Percentiles rank a stretch among this genome's conserved stretches.
Evolutionary conservation across 2,888 invertebrate genomes (phyloP).

Genomic region (Tribolium freemani): DNA sequence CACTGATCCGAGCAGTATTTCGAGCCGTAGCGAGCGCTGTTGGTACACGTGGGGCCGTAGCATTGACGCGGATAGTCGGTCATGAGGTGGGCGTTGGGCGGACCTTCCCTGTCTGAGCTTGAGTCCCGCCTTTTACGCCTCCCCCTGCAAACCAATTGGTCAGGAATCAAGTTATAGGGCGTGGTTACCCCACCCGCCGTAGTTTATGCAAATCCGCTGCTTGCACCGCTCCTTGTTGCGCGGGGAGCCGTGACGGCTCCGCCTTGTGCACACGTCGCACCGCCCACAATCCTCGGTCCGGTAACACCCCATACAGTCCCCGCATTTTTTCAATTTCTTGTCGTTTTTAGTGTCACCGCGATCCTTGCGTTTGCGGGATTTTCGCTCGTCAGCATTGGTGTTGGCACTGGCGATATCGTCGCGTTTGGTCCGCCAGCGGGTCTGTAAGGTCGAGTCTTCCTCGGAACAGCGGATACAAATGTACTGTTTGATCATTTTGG

Average conservation of each 20-base stretch:
- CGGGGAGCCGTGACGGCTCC: slow-evolving; percentile 58
- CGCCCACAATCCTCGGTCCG: slow-evolving; percentile 79
- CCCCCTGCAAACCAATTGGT: slow-evolving; percentile 45
- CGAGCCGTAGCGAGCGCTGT: slow-evolving; percentile 81
- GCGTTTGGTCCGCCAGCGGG: slow-evolving; percentile 67
- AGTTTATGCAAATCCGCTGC: slow-evolving; percentile 69
- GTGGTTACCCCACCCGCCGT: slow-evolving; percentile 63
- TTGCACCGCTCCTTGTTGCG: slow-evolving; percentile 69
- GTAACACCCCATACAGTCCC: slow-evolving; percentile 82
- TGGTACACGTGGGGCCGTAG: slow-evolving; percentile 89
- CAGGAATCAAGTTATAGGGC: slow-evolving; percentile 53
- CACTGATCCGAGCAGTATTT: slow-evolving; percentile 96
- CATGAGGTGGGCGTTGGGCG: slow-evolving; percentile 71
- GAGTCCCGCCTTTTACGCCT: slow-evolving; percentile 64
- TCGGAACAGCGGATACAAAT: slow-evolving; percentile 89
- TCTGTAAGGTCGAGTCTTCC: slow-evolving; percentile 84
- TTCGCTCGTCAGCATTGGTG: slow-evolving; percentile 57
- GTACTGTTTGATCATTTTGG: slow-evolving; percentile 93
- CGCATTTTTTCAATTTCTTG: slow-evolving; percentile 75
- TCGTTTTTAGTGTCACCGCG: slow-evolving; percentile 64
- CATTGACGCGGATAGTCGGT: slow-evolving; percentile 84
- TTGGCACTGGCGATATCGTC: slow-evolving; percentile 54
- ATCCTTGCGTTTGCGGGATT: slow-evolving; percentile 61
- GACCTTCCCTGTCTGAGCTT: slow-evolving; percentile 66
- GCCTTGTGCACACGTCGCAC: slow-evolving; percentile 75